Conservation (phyloP, 92 coral and sea anemone genomes). For the Palythoa grandis region DNA sequence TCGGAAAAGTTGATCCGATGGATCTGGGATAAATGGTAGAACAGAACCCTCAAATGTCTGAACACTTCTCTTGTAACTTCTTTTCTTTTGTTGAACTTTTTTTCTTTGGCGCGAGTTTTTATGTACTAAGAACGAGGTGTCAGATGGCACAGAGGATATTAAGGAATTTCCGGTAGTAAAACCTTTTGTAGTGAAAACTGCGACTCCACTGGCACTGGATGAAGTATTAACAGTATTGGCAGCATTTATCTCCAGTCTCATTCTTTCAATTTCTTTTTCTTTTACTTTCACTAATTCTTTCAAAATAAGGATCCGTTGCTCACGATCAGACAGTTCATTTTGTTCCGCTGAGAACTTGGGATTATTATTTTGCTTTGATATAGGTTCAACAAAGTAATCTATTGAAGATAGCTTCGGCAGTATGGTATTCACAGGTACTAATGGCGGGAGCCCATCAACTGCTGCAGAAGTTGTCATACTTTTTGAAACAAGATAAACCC, state of each 20-base stretch:
- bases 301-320: constrained; percentile 16
- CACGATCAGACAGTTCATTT: constrained; percentile 28
- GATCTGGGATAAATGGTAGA: constrained; percentile 26
- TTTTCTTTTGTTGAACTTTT: constrained; percentile 9
- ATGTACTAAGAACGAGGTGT: background rate
- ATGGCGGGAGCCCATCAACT: background rate
- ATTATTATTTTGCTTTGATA: background rate
- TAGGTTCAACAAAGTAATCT: background rate
- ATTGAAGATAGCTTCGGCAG: too few relatives aligned
- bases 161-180: background rate
- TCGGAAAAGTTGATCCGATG: constrained; percentile 41
- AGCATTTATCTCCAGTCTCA: constrained; percentile 34
- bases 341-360: background rate
- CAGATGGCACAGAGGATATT: background rate
- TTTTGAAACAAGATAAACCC: background rate
- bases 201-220: background rate
- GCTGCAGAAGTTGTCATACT: background rate
- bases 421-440: background rate
- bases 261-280: constrained; percentile 36
- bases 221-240: background rate
- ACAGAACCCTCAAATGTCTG: background rate
- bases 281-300: constrained; percentile 38
- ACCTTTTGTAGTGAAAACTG: background rate
- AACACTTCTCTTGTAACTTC: background rate
- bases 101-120: background rate